A percentile compares a stretch with the other conserved stretches of the same genome.
These are phyloP conservation scores for Puma concolor DNA, from an alignment of 2,113 vertebrate genomes.

Conservation along the genomic window DNA sequence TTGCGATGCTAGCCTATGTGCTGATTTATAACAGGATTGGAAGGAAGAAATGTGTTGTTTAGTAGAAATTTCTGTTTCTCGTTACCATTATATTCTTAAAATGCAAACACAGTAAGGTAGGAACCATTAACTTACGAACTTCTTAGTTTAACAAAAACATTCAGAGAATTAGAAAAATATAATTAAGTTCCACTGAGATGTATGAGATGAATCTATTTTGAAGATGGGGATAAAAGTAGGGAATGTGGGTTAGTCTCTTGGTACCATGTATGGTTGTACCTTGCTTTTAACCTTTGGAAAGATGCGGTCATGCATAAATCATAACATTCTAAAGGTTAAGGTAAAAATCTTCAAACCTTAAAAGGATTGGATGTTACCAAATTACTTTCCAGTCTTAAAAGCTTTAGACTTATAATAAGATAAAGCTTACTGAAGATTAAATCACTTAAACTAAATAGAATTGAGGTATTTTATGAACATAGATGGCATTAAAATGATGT, in stretches of 20 bases:
- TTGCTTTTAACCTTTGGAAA: slow-evolving; percentile 72
- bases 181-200: slow-evolving; percentile 47
- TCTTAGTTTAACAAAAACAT: slow-evolving; percentile 31
- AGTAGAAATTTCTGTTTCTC: not conserved
- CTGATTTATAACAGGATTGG: not conserved
- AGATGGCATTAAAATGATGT: not conserved
- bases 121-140: slow-evolving; percentile 42
- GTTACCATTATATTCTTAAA: not conserved
- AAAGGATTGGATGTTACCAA: not conserved
- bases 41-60: not conserved
- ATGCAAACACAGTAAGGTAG: not conserved
- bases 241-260: not conserved
- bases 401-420: not conserved
- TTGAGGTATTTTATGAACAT: not conserved
- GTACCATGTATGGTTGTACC: not conserved
- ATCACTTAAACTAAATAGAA: not conserved
- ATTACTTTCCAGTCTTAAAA: slow-evolving; percentile 27
- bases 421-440: not conserved
- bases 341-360: slow-evolving; percentile 55
- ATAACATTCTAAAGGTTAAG: slow-evolving; percentile 60
- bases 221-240: not conserved
- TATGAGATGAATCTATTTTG: not conserved
- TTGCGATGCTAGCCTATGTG: not conserved
- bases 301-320: slow-evolving; percentile 49
- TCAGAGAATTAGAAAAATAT: slow-evolving; percentile 27